A percentile compares a stretch with the other conserved stretches of the same genome.
phyloP scores from a whole-genome alignment of 2,113 vertebrate genomes.

The Sylvilagus bachmani region DNA sequence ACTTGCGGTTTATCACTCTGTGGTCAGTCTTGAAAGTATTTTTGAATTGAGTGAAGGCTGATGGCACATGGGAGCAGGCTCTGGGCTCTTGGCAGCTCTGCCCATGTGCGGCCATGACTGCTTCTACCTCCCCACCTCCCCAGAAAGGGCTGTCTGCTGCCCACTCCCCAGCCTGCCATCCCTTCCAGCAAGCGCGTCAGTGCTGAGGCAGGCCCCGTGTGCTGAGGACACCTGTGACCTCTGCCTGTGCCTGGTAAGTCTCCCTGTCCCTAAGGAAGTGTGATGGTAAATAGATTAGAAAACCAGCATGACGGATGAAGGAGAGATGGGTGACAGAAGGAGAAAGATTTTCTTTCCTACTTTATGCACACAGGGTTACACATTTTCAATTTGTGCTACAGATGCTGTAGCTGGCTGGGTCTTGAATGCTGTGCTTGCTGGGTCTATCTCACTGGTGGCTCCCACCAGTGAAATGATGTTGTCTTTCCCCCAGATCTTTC shows the following conservation, averaged over 20 bases:
- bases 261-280: background rate
- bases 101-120: fast-evolving
- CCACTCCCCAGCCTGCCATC: no score
- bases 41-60: background rate
- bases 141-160: background rate
- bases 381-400: background rate
- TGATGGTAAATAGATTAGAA: background rate
- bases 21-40: background rate
- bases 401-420: background rate
- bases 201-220: background rate
- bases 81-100: background rate
- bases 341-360: background rate
- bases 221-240: fast-evolving
- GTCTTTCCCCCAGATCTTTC: background rate
- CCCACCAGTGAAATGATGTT: background rate
- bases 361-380: background rate
- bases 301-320: background rate
- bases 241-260: background rate
- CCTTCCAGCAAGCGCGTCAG: background rate
- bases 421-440: background rate
- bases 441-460: background rate
- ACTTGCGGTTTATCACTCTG: background rate
- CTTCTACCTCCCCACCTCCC: background rate
- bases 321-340: background rate
- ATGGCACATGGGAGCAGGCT: background rate